Evolutionary conservation across 2,888 invertebrate species (phyloP).

Genomic region (Melanotus villosus): DNA sequence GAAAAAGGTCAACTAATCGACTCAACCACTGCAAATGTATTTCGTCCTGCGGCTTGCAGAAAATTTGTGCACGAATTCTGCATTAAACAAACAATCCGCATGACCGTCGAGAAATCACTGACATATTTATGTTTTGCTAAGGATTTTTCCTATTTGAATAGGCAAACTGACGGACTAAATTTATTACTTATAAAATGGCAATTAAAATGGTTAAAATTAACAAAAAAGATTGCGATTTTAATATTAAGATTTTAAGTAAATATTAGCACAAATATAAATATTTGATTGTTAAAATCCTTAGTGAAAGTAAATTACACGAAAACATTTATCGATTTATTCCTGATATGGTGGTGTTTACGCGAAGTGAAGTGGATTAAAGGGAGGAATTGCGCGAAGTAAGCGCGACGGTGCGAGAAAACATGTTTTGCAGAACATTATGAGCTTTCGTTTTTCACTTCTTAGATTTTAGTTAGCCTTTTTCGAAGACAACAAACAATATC

Average conservation of each 20-base stretch:
- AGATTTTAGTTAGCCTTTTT: constrained; percentile 16
- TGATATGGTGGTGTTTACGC: background rate
- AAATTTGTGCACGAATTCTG: constrained; percentile 18
- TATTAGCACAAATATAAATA: too few species aligned
- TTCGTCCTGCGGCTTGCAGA: background rate
- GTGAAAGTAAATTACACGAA: background rate
- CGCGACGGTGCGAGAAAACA: background rate
- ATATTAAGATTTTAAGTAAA: too few species aligned
- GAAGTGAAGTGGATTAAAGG: background rate
- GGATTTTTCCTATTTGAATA: background rate
- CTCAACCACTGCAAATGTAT: background rate
- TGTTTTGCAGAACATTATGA: constrained; percentile 1
- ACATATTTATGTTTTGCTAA: constrained; percentile 21
- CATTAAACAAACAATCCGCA: constrained; percentile 12
- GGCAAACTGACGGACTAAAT: too few species aligned
- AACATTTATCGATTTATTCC: background rate
- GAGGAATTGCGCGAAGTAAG: background rate
- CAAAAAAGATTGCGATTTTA: too few species aligned
- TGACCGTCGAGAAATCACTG: constrained; percentile 8
- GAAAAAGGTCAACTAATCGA: constrained; percentile 6
- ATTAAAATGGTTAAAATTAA: too few species aligned
- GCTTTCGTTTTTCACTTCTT: constrained; percentile 8
- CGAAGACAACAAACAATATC: constrained; percentile 29
- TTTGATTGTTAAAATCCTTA: too few species aligned
- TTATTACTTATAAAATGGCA: too few species aligned